Evolutionary conservation across 2,797 vertebrate genomes (phyloP).

Genomic region (Odontamblyopus lacepedii): DNA sequence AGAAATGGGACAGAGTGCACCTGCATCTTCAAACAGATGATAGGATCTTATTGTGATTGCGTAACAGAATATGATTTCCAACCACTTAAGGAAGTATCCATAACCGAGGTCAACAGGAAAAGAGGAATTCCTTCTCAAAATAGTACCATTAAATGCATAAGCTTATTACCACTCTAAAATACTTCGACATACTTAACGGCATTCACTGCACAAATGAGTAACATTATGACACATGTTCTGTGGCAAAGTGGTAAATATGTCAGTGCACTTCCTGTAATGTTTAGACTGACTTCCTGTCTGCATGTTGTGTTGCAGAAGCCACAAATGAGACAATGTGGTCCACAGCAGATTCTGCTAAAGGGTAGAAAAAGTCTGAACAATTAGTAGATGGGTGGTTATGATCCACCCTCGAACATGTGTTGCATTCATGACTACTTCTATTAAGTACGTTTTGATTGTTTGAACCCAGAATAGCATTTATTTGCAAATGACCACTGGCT

Average conservation of each 20-base stretch:
- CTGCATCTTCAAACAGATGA: conserved; percentile 45
- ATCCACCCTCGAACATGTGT: background rate
- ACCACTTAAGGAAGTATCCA: conserved; percentile 54
- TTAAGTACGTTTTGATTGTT: background rate
- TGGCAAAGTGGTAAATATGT: conserved; percentile 45
- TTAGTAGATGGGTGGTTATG: background rate
- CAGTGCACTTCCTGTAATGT: conserved; percentile 70
- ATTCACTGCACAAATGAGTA: background rate
- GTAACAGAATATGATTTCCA: conserved; percentile 73
- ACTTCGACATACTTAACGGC: background rate
- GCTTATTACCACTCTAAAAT: background rate
- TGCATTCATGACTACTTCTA: background rate
- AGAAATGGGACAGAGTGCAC: conserved; percentile 52
- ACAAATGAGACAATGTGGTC: conserved; percentile 62
- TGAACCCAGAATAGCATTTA: conserved; percentile 5
- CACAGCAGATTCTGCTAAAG: conserved; percentile 27
- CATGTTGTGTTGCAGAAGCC: conserved; percentile 63
- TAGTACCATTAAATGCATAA: background rate
- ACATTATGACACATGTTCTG: conserved; percentile 48
- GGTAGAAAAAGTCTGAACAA: conserved; percentile 1
- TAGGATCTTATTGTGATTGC: conserved; percentile 50
- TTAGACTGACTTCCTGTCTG: conserved; percentile 76
- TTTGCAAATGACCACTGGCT: conserved; percentile 23
- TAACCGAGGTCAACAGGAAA: conserved; percentile 28
- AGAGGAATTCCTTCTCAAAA: conserved; percentile 49